Evolutionary conservation across 2,888 invertebrate genomes (phyloP).

Genomic region (Darwinula stevensoni): DNA sequence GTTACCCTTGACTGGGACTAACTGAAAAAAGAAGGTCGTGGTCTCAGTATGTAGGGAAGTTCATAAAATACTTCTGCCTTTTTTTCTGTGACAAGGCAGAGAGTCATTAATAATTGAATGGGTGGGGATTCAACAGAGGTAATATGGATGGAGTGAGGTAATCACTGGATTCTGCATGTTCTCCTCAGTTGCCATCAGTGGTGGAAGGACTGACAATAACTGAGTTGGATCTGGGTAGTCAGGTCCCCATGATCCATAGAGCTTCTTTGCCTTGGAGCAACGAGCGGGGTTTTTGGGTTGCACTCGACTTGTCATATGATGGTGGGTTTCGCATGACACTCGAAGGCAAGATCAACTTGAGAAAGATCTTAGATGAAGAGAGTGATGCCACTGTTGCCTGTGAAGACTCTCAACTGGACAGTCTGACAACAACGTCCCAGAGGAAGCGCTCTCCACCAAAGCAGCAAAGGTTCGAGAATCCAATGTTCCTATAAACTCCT

Average conservation of each 20-base stretch:
- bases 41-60: too few relatives aligned
- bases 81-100: too few relatives aligned
- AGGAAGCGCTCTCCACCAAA: slow-evolving; percentile 46
- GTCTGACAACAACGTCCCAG: slow-evolving; percentile 43
- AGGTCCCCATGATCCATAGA: slow-evolving; percentile 31
- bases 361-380: slow-evolving; percentile 26
- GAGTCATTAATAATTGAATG: too few relatives aligned
- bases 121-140: too few relatives aligned
- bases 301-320: slow-evolving; percentile 46
- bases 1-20: too few relatives aligned
- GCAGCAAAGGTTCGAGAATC: slow-evolving; percentile 23
- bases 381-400: slow-evolving; percentile 9
- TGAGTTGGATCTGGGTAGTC: slow-evolving; percentile 36
- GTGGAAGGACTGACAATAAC: slow-evolving; percentile 51
- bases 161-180: slow-evolving; percentile 8
- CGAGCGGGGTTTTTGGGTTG: slow-evolving; percentile 60
- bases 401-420: slow-evolving; percentile 15
- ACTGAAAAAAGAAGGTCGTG: too few relatives aligned
- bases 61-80: too few relatives aligned
- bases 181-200: slow-evolving; percentile 39
- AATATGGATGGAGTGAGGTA: slow-evolving; percentile 6
- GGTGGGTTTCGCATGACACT: slow-evolving; percentile 49
- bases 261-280: slow-evolving; percentile 35
- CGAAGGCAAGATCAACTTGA: slow-evolving; percentile 57
- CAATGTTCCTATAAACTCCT: too few relatives aligned